phyloP scores from a whole-genome alignment of 2,797 vertebrate genomes.

The Micrastur ruficollis region DNA sequence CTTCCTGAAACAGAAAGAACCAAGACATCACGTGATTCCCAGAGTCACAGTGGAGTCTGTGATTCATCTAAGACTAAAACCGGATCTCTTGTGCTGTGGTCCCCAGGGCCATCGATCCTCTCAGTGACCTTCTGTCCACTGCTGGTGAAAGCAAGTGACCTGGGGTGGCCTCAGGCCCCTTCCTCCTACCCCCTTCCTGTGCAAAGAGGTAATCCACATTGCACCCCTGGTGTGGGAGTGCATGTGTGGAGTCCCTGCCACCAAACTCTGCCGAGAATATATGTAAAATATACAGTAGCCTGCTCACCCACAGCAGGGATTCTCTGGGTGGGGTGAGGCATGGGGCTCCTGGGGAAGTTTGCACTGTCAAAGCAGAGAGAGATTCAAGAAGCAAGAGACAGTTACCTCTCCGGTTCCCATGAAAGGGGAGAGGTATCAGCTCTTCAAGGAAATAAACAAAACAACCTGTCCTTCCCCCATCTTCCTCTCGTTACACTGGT shows the following conservation, averaged over 20 bases:
- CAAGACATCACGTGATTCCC: background rate
- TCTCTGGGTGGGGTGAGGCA: background rate
- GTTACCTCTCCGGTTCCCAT: background rate
- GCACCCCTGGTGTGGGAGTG: background rate
- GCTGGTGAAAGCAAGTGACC: background rate
- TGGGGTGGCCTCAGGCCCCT: background rate
- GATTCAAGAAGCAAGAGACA: background rate
- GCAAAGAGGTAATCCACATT: background rate
- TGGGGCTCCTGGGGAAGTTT: background rate
- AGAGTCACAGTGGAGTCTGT: background rate
- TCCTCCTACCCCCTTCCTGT: background rate
- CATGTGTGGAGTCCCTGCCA: background rate
- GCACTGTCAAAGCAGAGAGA: background rate
- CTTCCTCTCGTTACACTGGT: background rate
- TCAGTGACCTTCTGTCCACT: background rate
- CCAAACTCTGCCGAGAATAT: background rate
- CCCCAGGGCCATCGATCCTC: background rate
- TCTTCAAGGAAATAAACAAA: background rate
- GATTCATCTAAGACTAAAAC: background rate
- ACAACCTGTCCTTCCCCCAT: background rate
- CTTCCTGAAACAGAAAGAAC: background rate
- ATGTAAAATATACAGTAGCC: background rate
- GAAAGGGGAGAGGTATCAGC: background rate
- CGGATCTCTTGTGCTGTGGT: background rate
- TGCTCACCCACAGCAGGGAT: background rate